Conservation (phyloP, 2,797 vertebrate genomes). For the Chromis chromis region DNA sequence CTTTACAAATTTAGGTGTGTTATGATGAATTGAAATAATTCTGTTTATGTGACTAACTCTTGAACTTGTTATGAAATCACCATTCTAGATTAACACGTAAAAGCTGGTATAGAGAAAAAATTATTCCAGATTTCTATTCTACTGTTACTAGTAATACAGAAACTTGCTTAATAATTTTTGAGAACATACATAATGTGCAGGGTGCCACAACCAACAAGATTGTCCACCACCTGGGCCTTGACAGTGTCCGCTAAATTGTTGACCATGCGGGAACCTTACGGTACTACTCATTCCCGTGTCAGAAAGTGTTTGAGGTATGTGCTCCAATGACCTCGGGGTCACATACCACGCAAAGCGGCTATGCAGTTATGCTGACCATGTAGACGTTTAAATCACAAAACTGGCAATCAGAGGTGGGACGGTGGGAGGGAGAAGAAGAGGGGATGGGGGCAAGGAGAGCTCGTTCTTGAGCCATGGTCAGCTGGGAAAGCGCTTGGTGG, state of each 20-base stretch:
- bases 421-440: slow-evolving; percentile 33
- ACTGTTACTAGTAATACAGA: background rate
- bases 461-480: slow-evolving; percentile 58
- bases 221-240: slow-evolving; percentile 55
- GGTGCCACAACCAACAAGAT: slow-evolving; percentile 14
- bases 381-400: slow-evolving; percentile 83
- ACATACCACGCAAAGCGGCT: slow-evolving; percentile 74
- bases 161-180: background rate
- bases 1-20: background rate
- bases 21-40: too few species aligned
- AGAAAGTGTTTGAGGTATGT: slow-evolving; percentile 70
- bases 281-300: slow-evolving; percentile 62
- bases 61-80: background rate
- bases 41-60: background rate
- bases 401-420: slow-evolving; percentile 51
- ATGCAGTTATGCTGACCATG: slow-evolving; percentile 77
- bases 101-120: background rate
- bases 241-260: slow-evolving; percentile 38
- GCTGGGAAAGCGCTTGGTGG: slow-evolving; percentile 66
- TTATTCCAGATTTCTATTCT: background rate
- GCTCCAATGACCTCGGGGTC: slow-evolving; percentile 78
- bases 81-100: background rate
- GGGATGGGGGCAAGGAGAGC: slow-evolving; percentile 52
- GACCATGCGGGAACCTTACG: slow-evolving; percentile 46
- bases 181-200: background rate